Base-by-base conservation (phyloP, 2,797 vertebrate genomes). In the Amphiprion clarkii region DNA sequence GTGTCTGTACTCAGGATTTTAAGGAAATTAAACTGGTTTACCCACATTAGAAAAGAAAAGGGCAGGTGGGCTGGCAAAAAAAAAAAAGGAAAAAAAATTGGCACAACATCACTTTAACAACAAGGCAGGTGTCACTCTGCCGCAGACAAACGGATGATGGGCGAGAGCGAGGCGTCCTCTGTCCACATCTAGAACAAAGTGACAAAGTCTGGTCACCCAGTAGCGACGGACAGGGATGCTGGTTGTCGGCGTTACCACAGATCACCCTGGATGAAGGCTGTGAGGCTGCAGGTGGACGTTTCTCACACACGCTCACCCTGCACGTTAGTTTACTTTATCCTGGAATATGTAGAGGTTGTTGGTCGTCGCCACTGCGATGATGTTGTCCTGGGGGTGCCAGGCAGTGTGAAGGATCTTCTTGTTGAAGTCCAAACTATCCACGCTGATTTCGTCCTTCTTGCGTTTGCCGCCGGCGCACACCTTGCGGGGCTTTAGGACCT, bases 341-440 rank as follows among this genome's bases (percentile, higher is more conserved):
- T 99, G 98, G 97, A 99, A 99, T 97, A 99, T 99, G 96, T 99
- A 99, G 96, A 99, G 97, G 96, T 99, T 99, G 96, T 99, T 99
- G 95, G 98, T 99, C 82, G 98, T 98, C 5, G 98, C 98, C 94
- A 99, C 98, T 0, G 98, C 98, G 39, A 99, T 99, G 94, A 99
- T 98, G 93, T 99, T 99, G 78, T 99, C 97, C 94, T 98, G 96
- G 70, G 98, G 98, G 55, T 99, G 98, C 98, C 98, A 99, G 92
- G 98, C 98, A 1, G 98, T 99, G 92, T 99, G 98, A 46, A 99
- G 97, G 89, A 99, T 99, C 95, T 99, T 99, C 96, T 99, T 99
- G 95, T 98, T 99, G 97, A 99, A 99, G 95, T 99, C 98, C 90
- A 99, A 94, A 95, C 98, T 99, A 95, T 99, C 98, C 48, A 99